Base-by-base conservation (phyloP, 2,113 vertebrate genomes). In the Malurus cyaneus region DNA sequence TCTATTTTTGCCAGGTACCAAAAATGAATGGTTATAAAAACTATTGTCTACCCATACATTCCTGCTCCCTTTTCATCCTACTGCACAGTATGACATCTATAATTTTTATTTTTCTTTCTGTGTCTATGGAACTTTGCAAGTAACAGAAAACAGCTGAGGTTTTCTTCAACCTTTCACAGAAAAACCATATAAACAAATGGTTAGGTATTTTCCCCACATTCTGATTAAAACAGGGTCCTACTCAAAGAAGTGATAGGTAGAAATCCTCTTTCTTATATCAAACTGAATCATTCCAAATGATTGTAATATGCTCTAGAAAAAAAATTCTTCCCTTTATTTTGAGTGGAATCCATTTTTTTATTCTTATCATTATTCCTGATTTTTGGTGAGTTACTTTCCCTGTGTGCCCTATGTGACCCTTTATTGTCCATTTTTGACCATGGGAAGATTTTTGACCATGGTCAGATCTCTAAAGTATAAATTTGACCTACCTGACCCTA, bases 401-500 rank as follows among this genome's bases (percentile, higher is more conserved):
- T 71, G 18, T 77, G 26, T 94, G 36, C 44, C 36, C 24, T 70
- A 17, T 54, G 5, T 70, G 60, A 77, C 36, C 29, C 52, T 65
- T 79, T 74, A 14, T 70, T 69, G 66, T 77, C 57, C 74, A 23
- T 91, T 95, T 94, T 90, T 93, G 67, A 62, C 78, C 19, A 18
- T 67, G 69, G 41, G 32, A n/a, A 84, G 44, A 67, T 86, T 44
- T 88, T 89, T 86, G 73, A 67, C 81, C 25, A 18, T 67, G 69
- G 44, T 36, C 21, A 86, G n/a, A 71, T 80, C 44, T 92, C 89
- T 83, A 7, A 64, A 81, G 29, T 83, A 94, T 94, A 91, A 77
- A 49, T 96, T 96, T 91, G 87, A 92, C 86, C 66, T 92, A 17
- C 70, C 39, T 94, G 79, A 77, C 77, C 61, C 26, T 71, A 64